Evolutionary conservation across 1,140 invertebrate genomes (phyloP), one percentile per base, ranked within the genome.

Genomic region (Diabrotica undecimpunctata): DNA sequence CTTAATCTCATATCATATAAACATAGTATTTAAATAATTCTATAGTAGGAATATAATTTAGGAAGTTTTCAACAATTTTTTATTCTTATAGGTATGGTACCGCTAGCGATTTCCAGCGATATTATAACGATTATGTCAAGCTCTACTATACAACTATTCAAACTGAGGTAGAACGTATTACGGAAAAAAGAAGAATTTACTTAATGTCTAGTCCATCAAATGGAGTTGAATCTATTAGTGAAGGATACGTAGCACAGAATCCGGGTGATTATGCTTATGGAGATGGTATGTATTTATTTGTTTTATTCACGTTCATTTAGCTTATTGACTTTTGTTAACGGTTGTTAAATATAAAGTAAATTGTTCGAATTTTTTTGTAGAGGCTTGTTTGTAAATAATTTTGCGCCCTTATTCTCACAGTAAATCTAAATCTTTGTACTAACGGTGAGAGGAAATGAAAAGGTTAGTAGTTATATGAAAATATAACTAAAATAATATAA

Each of bases 121-220:
- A 92, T 71, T 88, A 88, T 72, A 69, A 79, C 0, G 95, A 99
- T 78, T 99, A 98, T 75, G 79, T 93, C 0, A 88, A 87, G 71
- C 81, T 99, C 0, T 99, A 99, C 72, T 87, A 92, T 0, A 81
- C 91, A 67, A 88, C 88, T 0, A 88, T 98, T 0, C 85, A 86
- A 70, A 81, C 82, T 2, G 83, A 90, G 50, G 86, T 94, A 0
- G 67, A 82, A 14, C 69, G 79, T 62, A 54, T 75, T 12, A 67
- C 69, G 3, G 46, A 54, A 9, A 79, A 88, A 69, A 88, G 95
- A 81, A 74, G 79, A 0, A 80, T 79, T 0, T 96, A 88, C 77
- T 73, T 97, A 0, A 82, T 88, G 0, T 98, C 96, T 0, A 98
- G 95, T 81, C 97, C 97, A 2, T 91, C 91, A 0, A 98, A 99